Evolutionary conservation across 2,888 invertebrate genomes (phyloP).

Genomic region (Brachyptera risi): DNA sequence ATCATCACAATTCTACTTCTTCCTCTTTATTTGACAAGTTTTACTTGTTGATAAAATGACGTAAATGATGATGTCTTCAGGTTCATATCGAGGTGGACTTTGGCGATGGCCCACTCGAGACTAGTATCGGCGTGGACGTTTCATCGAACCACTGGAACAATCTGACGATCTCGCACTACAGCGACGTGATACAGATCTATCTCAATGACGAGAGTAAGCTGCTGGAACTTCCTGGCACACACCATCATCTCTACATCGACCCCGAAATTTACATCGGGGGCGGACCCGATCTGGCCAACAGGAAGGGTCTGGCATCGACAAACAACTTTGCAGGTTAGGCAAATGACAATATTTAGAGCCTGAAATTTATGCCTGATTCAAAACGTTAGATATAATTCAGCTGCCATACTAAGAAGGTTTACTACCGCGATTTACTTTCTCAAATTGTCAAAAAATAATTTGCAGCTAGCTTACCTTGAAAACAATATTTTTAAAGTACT

Average conservation of each 20-base stretch:
- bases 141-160: constrained; percentile 84
- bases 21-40: too few species aligned
- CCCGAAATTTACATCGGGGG: constrained; percentile 92
- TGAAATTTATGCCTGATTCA: too few species aligned
- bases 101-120: constrained; percentile 70
- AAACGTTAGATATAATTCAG: too few species aligned
- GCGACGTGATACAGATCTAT: constrained; percentile 66
- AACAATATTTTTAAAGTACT: too few species aligned
- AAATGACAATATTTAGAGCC: not conserved
- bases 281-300: constrained; percentile 78
- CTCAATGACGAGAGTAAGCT: constrained; percentile 68
- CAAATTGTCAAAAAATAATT: too few species aligned
- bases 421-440: too few species aligned
- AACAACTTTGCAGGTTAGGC: constrained; percentile 66
- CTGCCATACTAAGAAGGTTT: too few species aligned
- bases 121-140: constrained; percentile 62
- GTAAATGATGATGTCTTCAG: too few species aligned
- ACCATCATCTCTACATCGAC: constrained; percentile 77
- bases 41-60: too few species aligned
- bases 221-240: constrained; percentile 67
- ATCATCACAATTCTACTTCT: too few species aligned
- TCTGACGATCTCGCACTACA: constrained; percentile 77
- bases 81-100: constrained; percentile 85
- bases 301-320: constrained; percentile 73
- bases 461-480: too few species aligned